phyloP scores from a whole-genome alignment of 2,797 vertebrate genomes.

The Pelochelys cantorii region DNA sequence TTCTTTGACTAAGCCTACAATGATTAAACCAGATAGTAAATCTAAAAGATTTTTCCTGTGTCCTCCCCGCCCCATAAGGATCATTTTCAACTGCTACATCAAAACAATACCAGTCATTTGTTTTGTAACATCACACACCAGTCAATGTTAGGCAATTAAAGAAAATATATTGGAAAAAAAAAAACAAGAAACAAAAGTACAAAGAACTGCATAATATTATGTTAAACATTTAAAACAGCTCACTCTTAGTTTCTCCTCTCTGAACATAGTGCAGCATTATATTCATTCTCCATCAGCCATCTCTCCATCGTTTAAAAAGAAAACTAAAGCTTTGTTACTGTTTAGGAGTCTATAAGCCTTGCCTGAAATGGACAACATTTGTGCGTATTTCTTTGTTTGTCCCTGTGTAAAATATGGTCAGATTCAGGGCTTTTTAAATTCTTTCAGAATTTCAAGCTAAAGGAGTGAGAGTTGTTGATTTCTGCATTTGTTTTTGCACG shows the following conservation, averaged over 20 bases:
- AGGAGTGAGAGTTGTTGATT: neutral
- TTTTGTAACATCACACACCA: neutral
- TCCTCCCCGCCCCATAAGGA: neutral
- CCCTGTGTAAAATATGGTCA: neutral
- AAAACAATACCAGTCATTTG: constrained; percentile 9
- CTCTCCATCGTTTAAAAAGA: neutral
- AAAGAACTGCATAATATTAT: constrained; percentile 38
- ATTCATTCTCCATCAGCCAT: constrained; percentile 10
- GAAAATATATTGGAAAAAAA: neutral
- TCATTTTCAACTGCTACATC: constrained; percentile 8
- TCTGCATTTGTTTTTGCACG: neutral
- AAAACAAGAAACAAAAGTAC: constrained; percentile 22
- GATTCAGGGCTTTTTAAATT: neutral
- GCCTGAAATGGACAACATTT: neutral
- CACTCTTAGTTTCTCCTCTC: constrained; percentile 21
- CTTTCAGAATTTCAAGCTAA: neutral
- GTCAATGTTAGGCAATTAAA: neutral
- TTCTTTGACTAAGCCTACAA: neutral
- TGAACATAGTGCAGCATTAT: constrained; percentile 1
- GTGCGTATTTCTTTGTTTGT: neutral
- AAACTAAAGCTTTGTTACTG: constrained; percentile 36
- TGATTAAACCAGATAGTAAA: constrained; percentile 7
- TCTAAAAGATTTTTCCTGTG: neutral
- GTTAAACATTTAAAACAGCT: constrained; percentile 37
- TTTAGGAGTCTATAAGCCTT: neutral